Evolutionary conservation across 1,140 invertebrate genomes (phyloP), one percentile per base, ranked within the genome.

Genomic region (Vanessa atalanta): DNA sequence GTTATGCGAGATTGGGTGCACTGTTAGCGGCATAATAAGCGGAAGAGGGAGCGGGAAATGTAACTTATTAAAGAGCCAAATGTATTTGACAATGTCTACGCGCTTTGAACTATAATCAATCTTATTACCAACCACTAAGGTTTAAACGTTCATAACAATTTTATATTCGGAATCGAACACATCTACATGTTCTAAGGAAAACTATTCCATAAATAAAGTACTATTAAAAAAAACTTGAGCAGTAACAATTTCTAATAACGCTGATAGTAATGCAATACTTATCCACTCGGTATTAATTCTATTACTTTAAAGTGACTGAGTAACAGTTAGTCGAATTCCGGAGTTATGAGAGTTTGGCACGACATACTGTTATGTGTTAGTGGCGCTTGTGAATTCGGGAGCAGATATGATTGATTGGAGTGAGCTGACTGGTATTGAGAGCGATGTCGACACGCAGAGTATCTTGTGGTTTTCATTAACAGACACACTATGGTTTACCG

Each of bases 271-370:
- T 37, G 16, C 51, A 53, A 68, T 15, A 57, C 66, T 37, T 47
- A 55, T 67, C 5, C 47, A 3, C 50, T 26, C 31, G 37, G 73
- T 23, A 53, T 68, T 26, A 57, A 76, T 82, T 72, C 72, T 76
- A 80, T 82, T 77, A 80, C 75, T 63, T 76, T 77, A 77, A 79
- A 78, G 66, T 78, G 77, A 81, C 75, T 79, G 77, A 70, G 65
- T 75, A 77, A 75, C 75, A 53, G 79, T 73, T 77, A 76, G 68
- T 51, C 75, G 73, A 76, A 78, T 78, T 77, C 61, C 31, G 31
- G 61, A 37, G 53, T 75, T 75, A 83, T 74, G 72, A 47, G 67
- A 63, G 63, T 72, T 70, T 75, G 81, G 80, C 83, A 84, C 79
- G 83, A 81, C 63, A 82, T 51, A 26, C 37, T 57, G 68, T 64